Evolutionary conservation across 2,888 invertebrate species (phyloP).

Genomic region (Tinea trinotella): DNA sequence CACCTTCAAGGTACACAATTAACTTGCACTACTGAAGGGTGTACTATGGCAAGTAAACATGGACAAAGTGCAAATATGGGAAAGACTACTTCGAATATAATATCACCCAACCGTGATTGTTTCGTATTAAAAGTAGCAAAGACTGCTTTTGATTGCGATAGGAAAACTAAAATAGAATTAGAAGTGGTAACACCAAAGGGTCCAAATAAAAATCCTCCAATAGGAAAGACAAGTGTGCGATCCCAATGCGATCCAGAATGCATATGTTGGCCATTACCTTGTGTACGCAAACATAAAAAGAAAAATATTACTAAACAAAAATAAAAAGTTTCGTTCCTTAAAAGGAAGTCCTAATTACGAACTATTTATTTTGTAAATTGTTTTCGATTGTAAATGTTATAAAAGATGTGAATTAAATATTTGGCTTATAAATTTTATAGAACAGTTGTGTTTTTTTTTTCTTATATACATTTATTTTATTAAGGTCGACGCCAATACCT

Average conservation of each 20-base stretch:
- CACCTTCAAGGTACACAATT: conserved; percentile 52
- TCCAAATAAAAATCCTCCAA: conserved; percentile 66
- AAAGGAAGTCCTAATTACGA: no score
- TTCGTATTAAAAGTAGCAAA: conserved; percentile 79
- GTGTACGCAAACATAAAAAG: not conserved
- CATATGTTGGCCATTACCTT: conserved; percentile 35
- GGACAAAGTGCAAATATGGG: conserved; percentile 38
- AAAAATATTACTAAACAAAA: not conserved
- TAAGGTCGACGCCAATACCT: no score
- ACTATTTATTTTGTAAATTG: no score
- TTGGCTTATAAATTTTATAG: no score
- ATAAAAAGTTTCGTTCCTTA: not conserved
- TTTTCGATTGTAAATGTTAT: no score
- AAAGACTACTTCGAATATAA: conserved; percentile 36
- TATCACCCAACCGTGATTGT: conserved; percentile 67
- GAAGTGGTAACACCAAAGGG: conserved; percentile 78
- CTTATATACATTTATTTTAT: no score
- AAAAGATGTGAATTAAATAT: no score
- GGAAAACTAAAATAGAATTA: conserved; percentile 75
- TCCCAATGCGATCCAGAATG: conserved; percentile 54
- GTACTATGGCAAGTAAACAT: conserved; percentile 45
- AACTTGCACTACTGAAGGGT: conserved; percentile 61
- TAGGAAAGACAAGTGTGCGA: conserved; percentile 37
- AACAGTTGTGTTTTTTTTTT: no score
- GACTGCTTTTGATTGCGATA: conserved; percentile 74